These are phyloP conservation scores for Zonitis immaculata DNA, from an alignment of 2,888 invertebrate genomes.

Conservation along the genomic window DNA sequence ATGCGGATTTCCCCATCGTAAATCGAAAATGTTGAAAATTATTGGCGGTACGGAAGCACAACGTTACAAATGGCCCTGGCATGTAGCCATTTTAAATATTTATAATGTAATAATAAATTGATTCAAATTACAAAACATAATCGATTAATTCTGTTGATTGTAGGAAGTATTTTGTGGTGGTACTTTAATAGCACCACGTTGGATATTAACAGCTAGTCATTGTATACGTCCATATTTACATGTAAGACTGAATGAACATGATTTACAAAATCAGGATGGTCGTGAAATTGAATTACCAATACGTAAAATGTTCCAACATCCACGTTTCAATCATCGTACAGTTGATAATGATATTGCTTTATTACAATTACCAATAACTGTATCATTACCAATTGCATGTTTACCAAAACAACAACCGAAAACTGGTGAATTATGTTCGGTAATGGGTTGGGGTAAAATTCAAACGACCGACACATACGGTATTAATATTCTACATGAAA, in stretches of 20 bases:
- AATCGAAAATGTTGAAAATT: constrained; percentile 62
- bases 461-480: constrained; percentile 72
- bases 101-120: constrained; percentile 57
- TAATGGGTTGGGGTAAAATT: constrained; percentile 91
- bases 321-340: constrained; percentile 79
- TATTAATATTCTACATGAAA: constrained; percentile 80
- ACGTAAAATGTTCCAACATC: constrained; percentile 72
- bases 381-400: constrained; percentile 58
- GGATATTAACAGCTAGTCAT: constrained; percentile 86
- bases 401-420: constrained; percentile 67
- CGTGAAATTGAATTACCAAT: constrained; percentile 75
- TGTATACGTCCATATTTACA: constrained; percentile 73
- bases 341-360: constrained; percentile 92
- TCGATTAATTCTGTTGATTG: constrained; percentile 25
- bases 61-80: constrained; percentile 91
- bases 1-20: constrained; percentile 39
- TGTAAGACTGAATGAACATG: constrained; percentile 82
- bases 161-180: constrained; percentile 89
- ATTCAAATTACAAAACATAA: neutral
- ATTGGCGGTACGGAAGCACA: constrained; percentile 79
- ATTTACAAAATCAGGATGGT: constrained; percentile 65
- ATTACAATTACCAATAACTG: constrained; percentile 57
- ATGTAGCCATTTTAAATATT: constrained; percentile 83
- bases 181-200: constrained; percentile 72
- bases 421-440: constrained; percentile 69